A percentile compares a stretch with the other conserved stretches of the same genome.
These are phyloP conservation scores for Delia radicum DNA, from an alignment of 1,140 invertebrate genomes.

Conservation along the genomic window DNA sequence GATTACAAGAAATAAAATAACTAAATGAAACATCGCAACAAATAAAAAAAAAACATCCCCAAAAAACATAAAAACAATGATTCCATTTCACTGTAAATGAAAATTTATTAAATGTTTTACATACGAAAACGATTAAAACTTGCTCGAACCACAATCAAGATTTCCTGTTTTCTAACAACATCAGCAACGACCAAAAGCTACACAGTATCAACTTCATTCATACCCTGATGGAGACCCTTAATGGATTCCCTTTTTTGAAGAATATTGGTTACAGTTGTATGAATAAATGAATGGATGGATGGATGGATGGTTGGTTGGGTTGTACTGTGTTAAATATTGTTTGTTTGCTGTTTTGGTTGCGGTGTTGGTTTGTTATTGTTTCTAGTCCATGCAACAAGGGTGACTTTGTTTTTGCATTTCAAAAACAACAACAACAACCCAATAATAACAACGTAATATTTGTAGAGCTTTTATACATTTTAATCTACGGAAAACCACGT, in stretches of 20 bases:
- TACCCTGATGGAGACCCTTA: background rate
- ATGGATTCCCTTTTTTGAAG: background rate
- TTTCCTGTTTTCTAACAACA: background rate
- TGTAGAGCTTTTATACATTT: constrained; percentile 7
- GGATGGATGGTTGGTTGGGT: background rate
- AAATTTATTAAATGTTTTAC: constrained; percentile 33
- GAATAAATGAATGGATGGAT: background rate
- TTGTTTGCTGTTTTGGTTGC: background rate
- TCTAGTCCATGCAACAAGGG: background rate
- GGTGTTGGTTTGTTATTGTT: constrained; percentile 9
- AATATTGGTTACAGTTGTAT: constrained; percentile 14
- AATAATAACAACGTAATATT: background rate
- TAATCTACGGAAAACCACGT: constrained; percentile 25
- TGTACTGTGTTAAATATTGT: background rate
- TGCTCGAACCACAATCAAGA: constrained; percentile 24
- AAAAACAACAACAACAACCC: background rate
- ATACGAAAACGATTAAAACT: constrained; percentile 32
- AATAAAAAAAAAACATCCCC: too few species aligned
- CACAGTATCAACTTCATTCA: background rate
- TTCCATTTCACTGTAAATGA: background rate
- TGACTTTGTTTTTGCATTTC: background rate
- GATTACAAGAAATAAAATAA: too few species aligned
- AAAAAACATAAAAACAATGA: background rate
- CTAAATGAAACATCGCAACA: too few species aligned
- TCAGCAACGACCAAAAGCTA: background rate